A percentile compares a stretch with the other conserved stretches of the same genome.
phyloP scores from a whole-genome alignment of 2,797 vertebrate genomes.

The Xenopus petersii region DNA sequence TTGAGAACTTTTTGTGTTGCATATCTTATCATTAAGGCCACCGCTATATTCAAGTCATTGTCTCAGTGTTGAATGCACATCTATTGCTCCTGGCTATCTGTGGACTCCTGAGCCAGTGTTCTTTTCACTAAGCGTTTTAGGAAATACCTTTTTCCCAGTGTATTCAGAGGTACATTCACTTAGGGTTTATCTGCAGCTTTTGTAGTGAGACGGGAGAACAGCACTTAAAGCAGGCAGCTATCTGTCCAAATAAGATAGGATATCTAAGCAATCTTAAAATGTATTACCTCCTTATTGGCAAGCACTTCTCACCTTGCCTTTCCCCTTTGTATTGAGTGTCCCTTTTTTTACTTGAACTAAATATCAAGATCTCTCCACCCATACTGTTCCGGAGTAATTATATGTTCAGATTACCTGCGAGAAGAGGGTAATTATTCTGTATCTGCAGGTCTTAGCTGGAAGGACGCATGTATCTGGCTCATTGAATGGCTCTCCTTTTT shows the following conservation, averaged over 20 bases:
- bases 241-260: conserved; percentile 27
- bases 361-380: conserved; percentile 33
- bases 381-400: conserved; percentile 46
- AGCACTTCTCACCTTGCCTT: conserved; percentile 33
- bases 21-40: no score
- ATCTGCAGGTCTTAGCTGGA: conserved; percentile 39
- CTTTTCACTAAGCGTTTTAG: no score
- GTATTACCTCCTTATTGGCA: conserved; percentile 38
- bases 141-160: neutral
- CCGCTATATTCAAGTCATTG: no score
- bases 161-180: conserved; percentile 25
- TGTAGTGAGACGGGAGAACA: conserved; percentile 32
- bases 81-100: conserved; percentile 14
- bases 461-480: conserved; percentile 38
- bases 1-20: no score
- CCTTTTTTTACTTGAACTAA: conserved; percentile 30
- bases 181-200: conserved; percentile 24
- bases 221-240: conserved; percentile 31
- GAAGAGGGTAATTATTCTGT: conserved; percentile 39
- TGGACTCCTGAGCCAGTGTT: neutral
- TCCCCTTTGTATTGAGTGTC: conserved; percentile 22
- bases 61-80: no score
- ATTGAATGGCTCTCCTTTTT: conserved; percentile 23
- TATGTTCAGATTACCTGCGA: conserved; percentile 44
- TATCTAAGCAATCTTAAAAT: conserved; percentile 36